Base-by-base conservation (phyloP, 2,888 invertebrate genomes). In the Ochropacha duplaris region DNA sequence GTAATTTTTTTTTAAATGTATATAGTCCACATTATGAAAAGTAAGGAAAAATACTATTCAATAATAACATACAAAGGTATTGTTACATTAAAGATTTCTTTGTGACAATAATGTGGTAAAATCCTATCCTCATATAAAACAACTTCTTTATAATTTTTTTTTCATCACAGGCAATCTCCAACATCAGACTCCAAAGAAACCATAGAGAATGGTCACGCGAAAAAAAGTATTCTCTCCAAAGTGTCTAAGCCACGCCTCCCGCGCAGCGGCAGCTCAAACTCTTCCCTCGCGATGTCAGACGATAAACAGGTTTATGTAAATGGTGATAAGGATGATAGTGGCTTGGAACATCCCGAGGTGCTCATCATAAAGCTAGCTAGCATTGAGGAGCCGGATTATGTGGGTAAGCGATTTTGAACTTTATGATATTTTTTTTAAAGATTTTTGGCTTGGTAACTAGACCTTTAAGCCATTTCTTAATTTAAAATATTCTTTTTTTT, bases 311-410 rank as follows among this genome's bases (percentile, higher is more conserved):
- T 78, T 24, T 81, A 81, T 49, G 83, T 83, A 1, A 73, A 59
- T 12, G 54, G 54, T 0, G 72, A 65, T 50, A 79, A 65, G 54
- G 84, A 83, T 0, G 81, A 81, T 1, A 54, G 56, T 19, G 57
- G 57, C 1, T 54, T 76, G 60, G 90, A 90, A 5, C 78, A 75
- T 24, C 71, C 83, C 1, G 91, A 91, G 57, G 93, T 93, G 59
- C 72, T 90, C 52, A 68, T 93, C 56, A 91, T 93, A 28, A 90
- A 88, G 72, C 72, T 93, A 68, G 84, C 89, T 1, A 86, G 81
- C 54, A 76, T 80, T 4, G 88, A 90, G 56, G 92, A 92, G 56
- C 83, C 84, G 62, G 92, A 92, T 63, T 91, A 90, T 74, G 84
- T 92, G 36, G 92, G 92, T 92, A 55, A 85, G 91, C 78, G 14